Percentiles rank a stretch among this genome's conserved stretches.
phyloP scores from a whole-genome alignment of 2,797 vertebrate species.

The Chaenodraco wilsoni region DNA sequence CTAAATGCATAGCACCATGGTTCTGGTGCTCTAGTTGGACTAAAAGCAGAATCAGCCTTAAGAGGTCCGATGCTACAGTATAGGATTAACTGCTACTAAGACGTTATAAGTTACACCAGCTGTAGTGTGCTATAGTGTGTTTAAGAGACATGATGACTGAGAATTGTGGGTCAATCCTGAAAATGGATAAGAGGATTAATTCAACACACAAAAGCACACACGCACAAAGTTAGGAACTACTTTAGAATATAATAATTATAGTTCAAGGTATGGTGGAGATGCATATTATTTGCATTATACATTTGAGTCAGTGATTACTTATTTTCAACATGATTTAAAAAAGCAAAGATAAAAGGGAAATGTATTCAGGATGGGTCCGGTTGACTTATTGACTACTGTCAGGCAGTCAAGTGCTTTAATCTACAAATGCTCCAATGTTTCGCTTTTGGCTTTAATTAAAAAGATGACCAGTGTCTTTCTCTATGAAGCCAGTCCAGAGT shows the following conservation, averaged over 20 bases:
- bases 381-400: constrained; percentile 28
- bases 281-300: not conserved
- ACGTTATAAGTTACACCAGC: constrained; percentile 37
- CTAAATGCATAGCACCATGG: not conserved
- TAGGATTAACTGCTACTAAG: constrained; percentile 34
- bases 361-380: constrained; percentile 1
- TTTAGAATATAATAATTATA: not conserved
- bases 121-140: constrained; percentile 35
- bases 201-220: not conserved
- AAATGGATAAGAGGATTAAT: constrained; percentile 12
- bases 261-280: not conserved
- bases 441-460: constrained; percentile 21
- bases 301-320: not conserved
- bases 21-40: constrained; percentile 23
- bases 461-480: constrained; percentile 17
- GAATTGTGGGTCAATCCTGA: constrained; percentile 67
- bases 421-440: constrained; percentile 6
- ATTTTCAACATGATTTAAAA: not conserved
- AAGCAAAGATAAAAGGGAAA: not conserved
- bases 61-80: constrained; percentile 10
- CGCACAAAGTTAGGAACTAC: not conserved
- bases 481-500: constrained; percentile 9
- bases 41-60: constrained; percentile 15
- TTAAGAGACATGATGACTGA: constrained; percentile 29
- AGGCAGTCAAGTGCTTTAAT: constrained; percentile 4